Conservation (phyloP, 2,888 invertebrate genomes). For the Temnothorax ravouxi region DNA sequence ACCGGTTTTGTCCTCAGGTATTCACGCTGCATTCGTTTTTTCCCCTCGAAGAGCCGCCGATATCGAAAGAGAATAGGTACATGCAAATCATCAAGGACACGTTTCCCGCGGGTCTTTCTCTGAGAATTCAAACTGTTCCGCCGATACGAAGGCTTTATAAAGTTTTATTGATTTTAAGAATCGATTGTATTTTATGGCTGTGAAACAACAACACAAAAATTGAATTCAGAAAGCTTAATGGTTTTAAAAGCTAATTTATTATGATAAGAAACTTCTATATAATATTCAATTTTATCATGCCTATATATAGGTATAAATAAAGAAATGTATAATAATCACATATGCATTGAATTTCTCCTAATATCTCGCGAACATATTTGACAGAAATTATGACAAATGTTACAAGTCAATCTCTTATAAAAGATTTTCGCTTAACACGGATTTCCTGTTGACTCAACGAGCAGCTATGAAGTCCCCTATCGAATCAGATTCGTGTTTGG, state of each 20-base stretch:
- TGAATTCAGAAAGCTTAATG: not conserved
- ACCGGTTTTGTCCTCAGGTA: conserved; percentile 69
- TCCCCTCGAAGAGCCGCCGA: not conserved
- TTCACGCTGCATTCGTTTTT: conserved; percentile 47
- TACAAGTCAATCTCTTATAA: not conserved
- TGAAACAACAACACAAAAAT: not conserved
- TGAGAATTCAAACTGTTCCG: not conserved
- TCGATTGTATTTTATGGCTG: not conserved
- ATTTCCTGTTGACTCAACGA: not conserved
- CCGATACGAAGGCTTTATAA: not conserved
- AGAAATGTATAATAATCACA: not conserved
- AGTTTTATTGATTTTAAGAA: not conserved
- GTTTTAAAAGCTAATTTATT: conserved; percentile 4
- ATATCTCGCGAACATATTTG: not conserved
- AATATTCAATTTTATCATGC: not conserved
- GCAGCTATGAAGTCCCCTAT: not conserved
- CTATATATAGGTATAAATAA: conserved; percentile 1
- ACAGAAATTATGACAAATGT: conserved; percentile 1
- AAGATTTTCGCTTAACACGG: not conserved
- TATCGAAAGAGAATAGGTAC: not conserved
- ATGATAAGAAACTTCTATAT: not conserved
- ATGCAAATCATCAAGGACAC: conserved; percentile 12
- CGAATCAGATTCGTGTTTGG: not conserved
- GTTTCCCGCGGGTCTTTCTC: not conserved
- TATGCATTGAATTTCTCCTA: not conserved